Evolutionary conservation across 1,140 invertebrate species (phyloP).

Genomic region (Drosophila arizonae): DNA sequence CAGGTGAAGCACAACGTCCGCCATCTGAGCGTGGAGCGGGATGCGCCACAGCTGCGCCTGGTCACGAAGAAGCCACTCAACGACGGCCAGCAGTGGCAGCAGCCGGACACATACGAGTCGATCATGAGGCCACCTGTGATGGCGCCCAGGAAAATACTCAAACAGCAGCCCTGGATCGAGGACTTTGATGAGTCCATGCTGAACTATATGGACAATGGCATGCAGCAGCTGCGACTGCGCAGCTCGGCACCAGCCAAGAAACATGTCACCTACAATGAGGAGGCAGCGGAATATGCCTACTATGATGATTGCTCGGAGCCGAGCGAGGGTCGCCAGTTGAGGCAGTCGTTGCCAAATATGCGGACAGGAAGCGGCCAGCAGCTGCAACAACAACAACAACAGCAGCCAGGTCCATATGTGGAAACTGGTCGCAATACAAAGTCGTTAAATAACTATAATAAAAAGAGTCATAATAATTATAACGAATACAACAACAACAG

Average conservation of each 20-base stretch:
- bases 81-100: slow-evolving; percentile 33
- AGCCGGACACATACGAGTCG: slow-evolving; percentile 21
- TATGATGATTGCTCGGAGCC: slow-evolving; percentile 46
- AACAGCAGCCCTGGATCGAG: slow-evolving; percentile 32
- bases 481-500: slow-evolving; percentile 31
- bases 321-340: slow-evolving; percentile 26
- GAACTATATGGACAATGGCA: slow-evolving; percentile 54
- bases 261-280: slow-evolving; percentile 74
- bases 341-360: slow-evolving; percentile 61
- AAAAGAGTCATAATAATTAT: slow-evolving; percentile 57
- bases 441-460: slow-evolving; percentile 76
- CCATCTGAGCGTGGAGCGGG: slow-evolving; percentile 58
- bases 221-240: slow-evolving; percentile 55
- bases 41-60: slow-evolving; percentile 15
- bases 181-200: slow-evolving; percentile 27
- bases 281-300: slow-evolving; percentile 67
- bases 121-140: slow-evolving; percentile 20
- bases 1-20: slow-evolving; percentile 77
- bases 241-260: slow-evolving; percentile 62
- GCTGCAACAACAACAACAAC: slow-evolving; percentile 29
- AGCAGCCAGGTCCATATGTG: slow-evolving; percentile 56
- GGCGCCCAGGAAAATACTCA: slow-evolving; percentile 65
- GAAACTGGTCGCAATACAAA: slow-evolving; percentile 69
- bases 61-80: slow-evolving; percentile 64
- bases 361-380: slow-evolving; percentile 66